Percentiles rank a stretch among this genome's conserved stretches.
These are phyloP conservation scores for Chamaetylas fuelleborni DNA, from an alignment of 2,113 vertebrate genomes.

Conservation along the genomic window DNA sequence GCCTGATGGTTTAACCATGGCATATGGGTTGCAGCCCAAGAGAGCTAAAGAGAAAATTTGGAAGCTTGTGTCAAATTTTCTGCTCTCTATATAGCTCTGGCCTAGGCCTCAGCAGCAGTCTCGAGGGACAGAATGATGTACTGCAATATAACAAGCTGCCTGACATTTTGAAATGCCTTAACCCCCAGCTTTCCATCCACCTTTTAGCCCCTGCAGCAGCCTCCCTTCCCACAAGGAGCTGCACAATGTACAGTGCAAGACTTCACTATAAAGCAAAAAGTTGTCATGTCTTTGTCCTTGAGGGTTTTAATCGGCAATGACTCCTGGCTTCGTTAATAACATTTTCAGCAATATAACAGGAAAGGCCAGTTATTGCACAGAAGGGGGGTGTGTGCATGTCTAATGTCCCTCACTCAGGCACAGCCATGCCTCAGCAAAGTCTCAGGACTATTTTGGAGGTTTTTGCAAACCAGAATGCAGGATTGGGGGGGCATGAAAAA, in stretches of 20 bases:
- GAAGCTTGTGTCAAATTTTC: slow-evolving; percentile 60
- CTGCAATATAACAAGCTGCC: slow-evolving; percentile 70
- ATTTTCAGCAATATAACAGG: neutral
- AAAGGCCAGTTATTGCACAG: neutral
- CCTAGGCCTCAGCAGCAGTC: slow-evolving; percentile 31
- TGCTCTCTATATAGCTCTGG: slow-evolving; percentile 41
- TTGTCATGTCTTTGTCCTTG: slow-evolving; percentile 70
- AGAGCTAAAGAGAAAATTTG: slow-evolving; percentile 53
- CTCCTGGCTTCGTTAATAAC: slow-evolving; percentile 54
- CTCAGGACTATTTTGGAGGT: neutral
- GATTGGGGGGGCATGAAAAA: neutral
- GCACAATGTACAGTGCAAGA: neutral
- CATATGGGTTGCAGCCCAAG: slow-evolving; percentile 52
- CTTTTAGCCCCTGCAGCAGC: slow-evolving; percentile 26
- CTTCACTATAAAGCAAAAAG: slow-evolving; percentile 8
- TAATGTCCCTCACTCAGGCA: neutral
- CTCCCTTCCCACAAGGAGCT: neutral
- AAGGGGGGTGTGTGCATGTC: neutral
- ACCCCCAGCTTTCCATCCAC: slow-evolving; percentile 44
- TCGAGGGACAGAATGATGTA: slow-evolving; percentile 69
- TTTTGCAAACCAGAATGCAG: neutral
- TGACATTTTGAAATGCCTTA: slow-evolving; percentile 67
- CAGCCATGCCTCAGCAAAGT: neutral
- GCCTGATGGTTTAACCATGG: slow-evolving; percentile 57
- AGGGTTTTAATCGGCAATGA: slow-evolving; percentile 75